Evolutionary conservation across 2,113 vertebrate genomes (phyloP).

Genomic region (Suricata suricatta): DNA sequence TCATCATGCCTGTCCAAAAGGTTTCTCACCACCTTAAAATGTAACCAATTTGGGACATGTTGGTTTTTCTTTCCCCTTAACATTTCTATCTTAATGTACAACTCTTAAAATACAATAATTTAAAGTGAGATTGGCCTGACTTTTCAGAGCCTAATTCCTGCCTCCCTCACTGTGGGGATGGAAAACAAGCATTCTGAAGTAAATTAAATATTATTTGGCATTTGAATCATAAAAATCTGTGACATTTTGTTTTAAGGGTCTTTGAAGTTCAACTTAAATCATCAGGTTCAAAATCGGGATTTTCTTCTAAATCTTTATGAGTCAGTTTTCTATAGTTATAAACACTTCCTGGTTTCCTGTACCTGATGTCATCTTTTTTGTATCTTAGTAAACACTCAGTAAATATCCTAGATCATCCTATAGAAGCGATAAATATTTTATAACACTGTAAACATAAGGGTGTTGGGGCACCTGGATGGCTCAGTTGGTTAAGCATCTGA

Average conservation of each 20-base stretch:
- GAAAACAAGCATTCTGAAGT: not conserved
- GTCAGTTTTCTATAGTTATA: not conserved
- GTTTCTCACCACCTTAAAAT: not conserved
- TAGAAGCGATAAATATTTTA: not conserved
- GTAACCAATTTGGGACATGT: not conserved
- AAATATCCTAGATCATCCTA: not conserved
- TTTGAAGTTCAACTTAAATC: slow-evolving; percentile 17
- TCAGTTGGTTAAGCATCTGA: no score
- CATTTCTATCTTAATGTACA: not conserved
- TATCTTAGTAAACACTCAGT: not conserved
- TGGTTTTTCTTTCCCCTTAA: not conserved
- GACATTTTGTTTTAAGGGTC: not conserved
- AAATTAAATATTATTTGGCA: not conserved
- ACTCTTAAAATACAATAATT: not conserved
- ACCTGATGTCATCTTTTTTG: not conserved
- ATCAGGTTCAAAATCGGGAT: not conserved
- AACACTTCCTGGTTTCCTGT: not conserved
- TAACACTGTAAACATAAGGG: not conserved
- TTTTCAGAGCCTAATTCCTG: not conserved
- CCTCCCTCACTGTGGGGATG: not conserved
- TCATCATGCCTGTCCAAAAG: not conserved
- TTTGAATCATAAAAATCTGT: not conserved
- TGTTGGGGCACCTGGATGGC: no score
- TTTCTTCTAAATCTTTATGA: not conserved
- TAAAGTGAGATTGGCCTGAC: not conserved